Percentiles rank a stretch among this genome's conserved stretches.
Evolutionary conservation across 1,140 invertebrate species (phyloP).

Genomic region (Drosophila persimilis): DNA sequence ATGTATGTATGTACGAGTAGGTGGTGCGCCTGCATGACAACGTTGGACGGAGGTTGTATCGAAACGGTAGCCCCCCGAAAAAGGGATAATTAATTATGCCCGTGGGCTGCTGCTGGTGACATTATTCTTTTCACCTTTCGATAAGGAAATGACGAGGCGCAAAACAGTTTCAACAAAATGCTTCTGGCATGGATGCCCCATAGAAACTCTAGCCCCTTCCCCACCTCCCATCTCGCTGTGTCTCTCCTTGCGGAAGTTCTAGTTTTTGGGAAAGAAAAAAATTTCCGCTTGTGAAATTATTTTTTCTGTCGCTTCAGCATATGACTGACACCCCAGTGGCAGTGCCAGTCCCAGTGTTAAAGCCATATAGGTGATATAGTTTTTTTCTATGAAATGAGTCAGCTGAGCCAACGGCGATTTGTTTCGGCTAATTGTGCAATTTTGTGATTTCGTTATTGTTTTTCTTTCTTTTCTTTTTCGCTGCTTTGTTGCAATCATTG

Average conservation of each 20-base stretch:
- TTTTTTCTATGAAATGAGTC: constrained; percentile 58
- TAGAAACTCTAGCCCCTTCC: constrained; percentile 34
- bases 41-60: constrained; percentile 23
- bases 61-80: constrained; percentile 39
- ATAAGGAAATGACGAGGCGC: constrained; percentile 76
- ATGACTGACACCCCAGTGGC: constrained; percentile 22
- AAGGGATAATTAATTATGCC: constrained; percentile 77
- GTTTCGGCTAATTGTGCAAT: constrained; percentile 73
- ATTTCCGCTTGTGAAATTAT: constrained; percentile 44
- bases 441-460: constrained; percentile 53
- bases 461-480: constrained; percentile 34
- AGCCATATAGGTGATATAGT: constrained; percentile 18
- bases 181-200: constrained; percentile 9
- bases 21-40: constrained; percentile 64
- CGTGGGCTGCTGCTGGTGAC: constrained; percentile 51
- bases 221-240: neutral
- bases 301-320: constrained; percentile 59
- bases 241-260: constrained; percentile 33
- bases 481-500: constrained; percentile 74
- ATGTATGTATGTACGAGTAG: too few species aligned
- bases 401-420: constrained; percentile 41
- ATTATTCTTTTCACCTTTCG: constrained; percentile 61
- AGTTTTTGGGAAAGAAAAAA: constrained; percentile 21
- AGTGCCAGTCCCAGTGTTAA: neutral
- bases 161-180: constrained; percentile 37